Evolutionary conservation across 2,888 invertebrate species (phyloP), one percentile per base, ranked within the genome.

Genomic region (Amphipyra berbera): DNA sequence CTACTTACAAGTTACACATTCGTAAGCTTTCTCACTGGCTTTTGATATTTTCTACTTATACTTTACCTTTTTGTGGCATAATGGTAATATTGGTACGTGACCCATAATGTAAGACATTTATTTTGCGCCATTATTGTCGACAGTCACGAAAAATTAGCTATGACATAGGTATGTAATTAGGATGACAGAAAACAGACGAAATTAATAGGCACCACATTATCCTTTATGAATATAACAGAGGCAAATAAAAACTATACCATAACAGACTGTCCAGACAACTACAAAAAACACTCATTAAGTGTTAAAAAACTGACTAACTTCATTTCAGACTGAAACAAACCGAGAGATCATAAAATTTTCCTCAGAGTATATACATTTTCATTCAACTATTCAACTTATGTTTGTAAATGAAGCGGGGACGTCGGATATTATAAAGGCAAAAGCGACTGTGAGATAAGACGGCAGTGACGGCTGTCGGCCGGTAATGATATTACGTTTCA

Each of bases 401-500:
- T 73, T 77, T 64, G 69, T 55, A 67, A 73, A 67, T 74, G 73
- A 69, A 68, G 59, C 77, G 63, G 68, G n/a, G 59, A 73, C 75
- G 76, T 77, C 77, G 69, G 78, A 75, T 82, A 73, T 80, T 77
- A 73, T 82, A 81, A 82, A 79, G 73, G 78, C 73, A 66, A 61
- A 69, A 75, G 76, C 69, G 63, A 61, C 68, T 76, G 61, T 35
- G 69, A 82, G 84, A 83, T 83, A 83, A 83, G 78, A 74, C 76
- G 76, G 68, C 64, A 74, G 71, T 74, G 74, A 78, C 67, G 74
- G 71, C 69, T 76, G 78, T 74, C 78, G 71, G 56, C 75, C 77
- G 76, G 76, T 82, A 82, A 82, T 78, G 72, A 73, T 74, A 78
- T 76, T 76, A 77, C 68, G 65, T 82, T 78, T 74, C 73, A 76